Percentiles rank a stretch among this genome's conserved stretches.
Evolutionary conservation across 2,113 vertebrate species (phyloP).

Genomic region (Symphodus melops): DNA sequence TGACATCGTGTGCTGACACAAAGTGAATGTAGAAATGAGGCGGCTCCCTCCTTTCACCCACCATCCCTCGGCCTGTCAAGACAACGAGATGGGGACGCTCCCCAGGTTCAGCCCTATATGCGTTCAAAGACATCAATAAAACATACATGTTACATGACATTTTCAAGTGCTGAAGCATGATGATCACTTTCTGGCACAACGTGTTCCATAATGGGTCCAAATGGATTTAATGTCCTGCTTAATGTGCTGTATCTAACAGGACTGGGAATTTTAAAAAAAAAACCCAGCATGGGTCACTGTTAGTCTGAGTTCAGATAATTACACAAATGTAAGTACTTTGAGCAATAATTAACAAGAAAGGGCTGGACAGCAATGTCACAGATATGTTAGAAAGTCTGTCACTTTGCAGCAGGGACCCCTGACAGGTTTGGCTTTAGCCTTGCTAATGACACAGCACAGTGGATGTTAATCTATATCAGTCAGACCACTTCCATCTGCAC

Average conservation of each 20-base stretch:
- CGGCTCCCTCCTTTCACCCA: slow-evolving; percentile 10
- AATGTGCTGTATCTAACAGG: background rate
- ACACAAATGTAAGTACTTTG: background rate
- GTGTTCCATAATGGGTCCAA: slow-evolving; percentile 1
- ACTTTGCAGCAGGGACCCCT: background rate
- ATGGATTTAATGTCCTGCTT: background rate
- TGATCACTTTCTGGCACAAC: background rate
- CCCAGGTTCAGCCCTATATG: slow-evolving; percentile 9
- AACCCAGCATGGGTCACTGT: background rate
- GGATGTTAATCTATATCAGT: background rate
- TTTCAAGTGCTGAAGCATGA: background rate
- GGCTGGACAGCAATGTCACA: background rate
- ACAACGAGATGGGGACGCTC: slow-evolving; percentile 6
- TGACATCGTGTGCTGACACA: slow-evolving; percentile 14
- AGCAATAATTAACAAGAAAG: background rate
- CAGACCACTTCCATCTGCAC: background rate
- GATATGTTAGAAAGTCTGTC: background rate
- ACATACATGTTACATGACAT: slow-evolving; percentile 14
- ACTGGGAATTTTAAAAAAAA: background rate
- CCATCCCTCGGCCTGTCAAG: slow-evolving; percentile 27
- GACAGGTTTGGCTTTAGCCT: background rate
- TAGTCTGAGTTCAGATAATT: background rate
- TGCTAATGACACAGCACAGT: background rate
- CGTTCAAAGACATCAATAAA: slow-evolving; percentile 27
- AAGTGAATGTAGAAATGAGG: slow-evolving; percentile 35